Percentiles rank a stretch among this genome's conserved stretches.
Conservation (phyloP, 2,113 vertebrate genomes). For the Brachypodius melanocephalos region DNA sequence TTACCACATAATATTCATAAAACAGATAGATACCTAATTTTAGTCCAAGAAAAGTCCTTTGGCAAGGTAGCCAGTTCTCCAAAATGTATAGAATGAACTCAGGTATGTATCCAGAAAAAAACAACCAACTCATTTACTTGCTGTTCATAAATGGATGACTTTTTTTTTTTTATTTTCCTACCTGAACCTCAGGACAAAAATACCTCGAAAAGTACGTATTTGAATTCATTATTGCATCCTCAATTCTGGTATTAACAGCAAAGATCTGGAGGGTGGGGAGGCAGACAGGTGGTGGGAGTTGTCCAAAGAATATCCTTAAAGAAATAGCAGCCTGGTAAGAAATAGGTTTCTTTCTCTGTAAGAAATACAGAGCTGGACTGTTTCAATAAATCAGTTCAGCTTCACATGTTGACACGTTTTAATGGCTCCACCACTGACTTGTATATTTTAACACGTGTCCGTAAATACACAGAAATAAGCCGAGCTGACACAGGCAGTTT, state of each 20-base stretch:
- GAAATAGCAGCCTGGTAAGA: background rate
- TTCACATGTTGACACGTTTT: background rate
- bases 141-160: background rate
- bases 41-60: background rate
- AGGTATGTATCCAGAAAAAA: background rate
- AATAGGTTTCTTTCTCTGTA: no score
- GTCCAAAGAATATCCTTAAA: background rate
- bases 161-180: background rate
- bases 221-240: background rate
- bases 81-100: background rate
- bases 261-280: background rate
- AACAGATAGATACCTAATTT: constrained; percentile 29
- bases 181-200: background rate
- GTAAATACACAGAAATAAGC: constrained; percentile 42
- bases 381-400: constrained; percentile 11
- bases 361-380: background rate
- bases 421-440: constrained; percentile 25
- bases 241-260: background rate
- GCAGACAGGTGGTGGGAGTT: background rate
- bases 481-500: constrained; percentile 8
- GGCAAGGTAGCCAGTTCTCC: background rate
- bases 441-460: constrained; percentile 38
- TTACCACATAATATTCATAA: background rate
- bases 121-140: background rate
- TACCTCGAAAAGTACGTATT: background rate